Evolutionary conservation across 2,113 vertebrate genomes (phyloP).

Genomic region (Arothron firmamentum): DNA sequence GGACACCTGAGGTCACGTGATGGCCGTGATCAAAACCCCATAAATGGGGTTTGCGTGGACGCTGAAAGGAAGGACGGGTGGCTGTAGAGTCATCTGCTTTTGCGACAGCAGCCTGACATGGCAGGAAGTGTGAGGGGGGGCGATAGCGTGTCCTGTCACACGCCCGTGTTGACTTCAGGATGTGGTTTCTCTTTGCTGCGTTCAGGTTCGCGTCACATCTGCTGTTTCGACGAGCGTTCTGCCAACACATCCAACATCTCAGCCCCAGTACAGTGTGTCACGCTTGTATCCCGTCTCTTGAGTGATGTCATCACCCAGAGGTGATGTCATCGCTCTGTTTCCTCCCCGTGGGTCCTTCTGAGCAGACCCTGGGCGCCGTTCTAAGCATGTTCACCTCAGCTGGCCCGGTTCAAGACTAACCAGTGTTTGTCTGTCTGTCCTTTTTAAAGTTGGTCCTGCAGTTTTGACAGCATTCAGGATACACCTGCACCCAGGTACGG

Average conservation of each 20-base stretch:
- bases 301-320: too few relatives aligned
- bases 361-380: background rate
- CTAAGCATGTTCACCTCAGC: background rate
- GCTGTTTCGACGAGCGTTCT: too few relatives aligned
- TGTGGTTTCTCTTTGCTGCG: constrained; percentile 41
- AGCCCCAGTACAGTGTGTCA: too few relatives aligned
- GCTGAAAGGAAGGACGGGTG: too few relatives aligned
- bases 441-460: constrained; percentile 65
- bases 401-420: constrained; percentile 15
- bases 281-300: too few relatives aligned
- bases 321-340: background rate
- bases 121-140: constrained; percentile 41
- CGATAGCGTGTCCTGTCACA: constrained; percentile 29
- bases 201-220: background rate
- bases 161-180: constrained; percentile 25
- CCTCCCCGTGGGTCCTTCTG: background rate
- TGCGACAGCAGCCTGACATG: background rate
- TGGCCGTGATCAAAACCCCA: too few relatives aligned
- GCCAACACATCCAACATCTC: too few relatives aligned
- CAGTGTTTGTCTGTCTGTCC: constrained; percentile 45
- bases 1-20: too few relatives aligned
- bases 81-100: background rate
- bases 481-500: constrained; percentile 70
- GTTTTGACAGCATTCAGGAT: constrained; percentile 72
- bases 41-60: too few relatives aligned